Percentiles rank a stretch among this genome's conserved stretches.
phyloP scores from a whole-genome alignment of 2,113 vertebrate species.

The Cyanistes caeruleus region DNA sequence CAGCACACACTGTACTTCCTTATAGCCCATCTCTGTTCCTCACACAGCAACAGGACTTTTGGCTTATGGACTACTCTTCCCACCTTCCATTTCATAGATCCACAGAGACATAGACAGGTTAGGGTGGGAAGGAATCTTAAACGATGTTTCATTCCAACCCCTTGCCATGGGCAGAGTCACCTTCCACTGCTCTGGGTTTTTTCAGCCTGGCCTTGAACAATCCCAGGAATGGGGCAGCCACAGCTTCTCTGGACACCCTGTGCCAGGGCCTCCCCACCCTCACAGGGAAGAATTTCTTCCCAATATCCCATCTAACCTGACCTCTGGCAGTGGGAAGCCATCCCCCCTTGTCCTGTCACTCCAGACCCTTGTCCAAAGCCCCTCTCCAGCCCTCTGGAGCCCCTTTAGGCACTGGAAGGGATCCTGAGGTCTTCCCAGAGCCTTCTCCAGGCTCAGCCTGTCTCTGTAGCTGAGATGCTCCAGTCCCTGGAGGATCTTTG shows the following conservation, averaged over 20 bases:
- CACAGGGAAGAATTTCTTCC: not conserved
- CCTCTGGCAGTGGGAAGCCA: not conserved
- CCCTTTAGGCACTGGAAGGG: not conserved
- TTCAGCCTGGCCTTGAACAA: not conserved
- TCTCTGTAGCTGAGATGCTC: not conserved
- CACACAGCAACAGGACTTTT: accelerated
- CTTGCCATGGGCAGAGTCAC: not conserved
- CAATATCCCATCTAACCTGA: not conserved
- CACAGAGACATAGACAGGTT: not conserved
- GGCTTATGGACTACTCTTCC: not conserved
- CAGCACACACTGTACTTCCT: not conserved
- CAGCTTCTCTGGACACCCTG: not conserved
- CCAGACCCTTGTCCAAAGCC: not conserved
- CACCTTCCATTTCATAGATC: not conserved
- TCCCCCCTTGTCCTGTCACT: not conserved
- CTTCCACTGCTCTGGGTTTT: not conserved
- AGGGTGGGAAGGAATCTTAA: not conserved
- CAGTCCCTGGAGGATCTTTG: not conserved
- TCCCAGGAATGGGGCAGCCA: not conserved
- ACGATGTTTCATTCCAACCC: not conserved
- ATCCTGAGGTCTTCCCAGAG: not conserved
- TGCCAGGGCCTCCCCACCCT: not conserved
- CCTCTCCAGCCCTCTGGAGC: not conserved
- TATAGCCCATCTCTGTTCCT: not conserved
- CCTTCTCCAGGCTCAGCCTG: not conserved